Base-by-base conservation (phyloP, 2,797 vertebrate genomes). In the Falco cherrug region DNA sequence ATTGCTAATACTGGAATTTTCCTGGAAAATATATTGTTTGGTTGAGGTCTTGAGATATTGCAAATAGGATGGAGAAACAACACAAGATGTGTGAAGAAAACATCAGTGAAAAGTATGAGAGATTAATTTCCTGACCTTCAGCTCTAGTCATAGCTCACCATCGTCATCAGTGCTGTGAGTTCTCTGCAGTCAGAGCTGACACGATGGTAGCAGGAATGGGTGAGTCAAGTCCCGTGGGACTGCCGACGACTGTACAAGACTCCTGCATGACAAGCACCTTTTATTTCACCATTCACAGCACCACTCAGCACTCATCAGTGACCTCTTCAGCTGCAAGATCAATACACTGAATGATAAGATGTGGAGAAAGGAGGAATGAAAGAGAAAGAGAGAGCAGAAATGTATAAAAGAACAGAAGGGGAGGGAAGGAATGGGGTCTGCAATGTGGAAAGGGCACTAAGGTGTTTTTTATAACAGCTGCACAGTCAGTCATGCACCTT, bases 141-240 rank as follows among this genome's bases (percentile, higher is more conserved):
- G 24, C 74, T 75, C 53, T 28, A 54, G n/a, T 88, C 69, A 50
- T 54, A 78, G 28, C n/a, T 81, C 65, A 56, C 11, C 20, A 2
- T 28, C 16, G 0, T 18, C 93, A 86, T 50, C 57, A 35, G 28
- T 28, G 50, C 65, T 1, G 1, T 65, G 92, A 93, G 53, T 29
- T 33, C 35, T 59, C 69, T 51, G 69, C 63, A 60, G 68, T 68
- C 79, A 80, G 82, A 54, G 47, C 68, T 60, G 68, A 26, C 57
- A 59, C 9, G 10, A n/a, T 0, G 1, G 11, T 9, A 39, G 18
- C 54, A 57, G 39, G 28, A 48, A 16, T 1, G 20, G 35, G 60
- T 95, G 85, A 95, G n/a, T 94, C 93, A 86, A 65, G 68, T 69
- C 73, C 57, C 13, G 76, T 78, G 76, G 82, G 53, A 0, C 25